Base-by-base conservation (phyloP, 2,797 vertebrate species). In the Macroramphosus scolopax region DNA sequence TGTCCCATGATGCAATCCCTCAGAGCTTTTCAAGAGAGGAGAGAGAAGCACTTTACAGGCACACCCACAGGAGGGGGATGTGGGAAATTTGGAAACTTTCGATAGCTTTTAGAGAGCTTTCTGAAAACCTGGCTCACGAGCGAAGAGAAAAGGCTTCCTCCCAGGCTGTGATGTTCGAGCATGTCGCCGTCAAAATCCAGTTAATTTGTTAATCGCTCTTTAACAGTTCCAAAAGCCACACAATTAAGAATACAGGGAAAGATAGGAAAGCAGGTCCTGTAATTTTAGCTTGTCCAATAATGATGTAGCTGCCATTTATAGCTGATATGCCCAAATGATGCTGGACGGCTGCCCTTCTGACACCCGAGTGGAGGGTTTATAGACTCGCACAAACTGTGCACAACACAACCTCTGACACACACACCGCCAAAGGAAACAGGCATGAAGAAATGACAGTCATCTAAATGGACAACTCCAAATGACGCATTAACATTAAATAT, bases 1-100 rank as follows among this genome's bases (percentile, higher is more conserved):
- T 5, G 35, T 66, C 61, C 68, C 50, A 74, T 87, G 85, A 89
- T 85, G 81, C 78, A 88, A 84, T 82, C 58, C 77, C 77, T 57
- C 24, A 28, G 72, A 80, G 81, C 56, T 55, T 82, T 68, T 72
- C 53, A 68, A 58, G 58, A 68, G 75, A 63, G 32, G 47, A 55
- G 73, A 83, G 73, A 59, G 70, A 68, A 75, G 76, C 78, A 81
- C 67, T 86, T 87, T 63, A 57, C 82, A 77, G 83, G 76, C 83
- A 85, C 83, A 82, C 81, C 86, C 81, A 81, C 66, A 69, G 60
- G 60, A 57, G 63, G 36, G 62, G 57, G 44, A 76, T 77, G 70
- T 82, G 78, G 84, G 80, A 81, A 78, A 77, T 72, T 72, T 49
- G 68, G 33, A 73, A 81, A 78, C 64, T 78, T 85, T 82, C 72